Evolutionary conservation across 2,113 vertebrate species (phyloP).

Genomic region (Notothenia coriiceps): DNA sequence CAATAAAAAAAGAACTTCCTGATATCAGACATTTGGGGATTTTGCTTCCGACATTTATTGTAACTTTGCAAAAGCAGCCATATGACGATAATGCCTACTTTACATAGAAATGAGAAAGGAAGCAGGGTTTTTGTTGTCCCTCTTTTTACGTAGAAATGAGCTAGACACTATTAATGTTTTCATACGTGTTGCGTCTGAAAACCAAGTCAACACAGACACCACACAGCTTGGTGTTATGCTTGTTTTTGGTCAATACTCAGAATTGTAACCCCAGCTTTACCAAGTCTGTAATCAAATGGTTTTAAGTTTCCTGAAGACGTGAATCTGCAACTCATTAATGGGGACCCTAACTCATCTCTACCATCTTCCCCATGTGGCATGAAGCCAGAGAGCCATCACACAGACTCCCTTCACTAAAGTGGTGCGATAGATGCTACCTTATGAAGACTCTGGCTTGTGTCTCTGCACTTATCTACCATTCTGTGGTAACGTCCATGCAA

Average conservation of each 20-base stretch:
- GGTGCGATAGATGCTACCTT: conserved; percentile 51
- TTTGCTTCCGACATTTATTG: neutral
- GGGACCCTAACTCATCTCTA: neutral
- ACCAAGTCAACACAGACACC: neutral
- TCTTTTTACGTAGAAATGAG: neutral
- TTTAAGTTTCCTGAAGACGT: neutral
- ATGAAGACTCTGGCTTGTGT: conserved; percentile 60
- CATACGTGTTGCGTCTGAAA: neutral
- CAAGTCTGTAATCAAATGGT: neutral
- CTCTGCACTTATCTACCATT: conserved; percentile 72
- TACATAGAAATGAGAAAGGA: neutral
- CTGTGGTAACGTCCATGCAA: conserved; percentile 82
- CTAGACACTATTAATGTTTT: neutral
- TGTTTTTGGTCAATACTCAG: neutral
- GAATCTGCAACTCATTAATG: neutral
- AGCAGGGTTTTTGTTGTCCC: neutral
- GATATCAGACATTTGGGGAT: neutral
- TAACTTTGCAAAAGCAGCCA: neutral
- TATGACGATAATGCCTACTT: neutral
- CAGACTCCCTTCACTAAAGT: conserved; percentile 1
- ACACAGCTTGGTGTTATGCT: neutral
- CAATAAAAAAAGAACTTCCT: neutral
- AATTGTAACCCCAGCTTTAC: neutral
- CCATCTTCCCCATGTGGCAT: neutral
- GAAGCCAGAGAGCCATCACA: neutral